Conservation (phyloP, 1,140 invertebrate species). For the Hyposmocoma kahamanoa region DNA sequence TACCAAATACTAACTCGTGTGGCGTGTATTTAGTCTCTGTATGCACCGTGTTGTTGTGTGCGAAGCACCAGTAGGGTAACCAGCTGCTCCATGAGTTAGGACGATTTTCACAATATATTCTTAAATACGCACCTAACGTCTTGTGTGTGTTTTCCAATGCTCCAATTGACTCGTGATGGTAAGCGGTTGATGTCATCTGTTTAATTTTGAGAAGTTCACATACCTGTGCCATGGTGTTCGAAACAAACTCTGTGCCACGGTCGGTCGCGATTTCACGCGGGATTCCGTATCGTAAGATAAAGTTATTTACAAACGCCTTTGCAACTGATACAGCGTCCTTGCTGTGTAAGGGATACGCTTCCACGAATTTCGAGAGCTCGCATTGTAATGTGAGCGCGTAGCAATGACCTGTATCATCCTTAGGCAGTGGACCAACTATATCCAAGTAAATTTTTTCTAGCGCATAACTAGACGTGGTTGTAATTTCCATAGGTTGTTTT, state of each 20-base stretch:
- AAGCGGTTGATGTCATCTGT: constrained; percentile 6
- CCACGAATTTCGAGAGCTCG: constrained; percentile 5
- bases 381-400: constrained; percentile 6
- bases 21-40: neutral
- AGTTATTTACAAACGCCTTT: constrained; percentile 1
- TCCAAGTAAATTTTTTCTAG: constrained; percentile 3
- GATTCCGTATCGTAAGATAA: constrained; percentile 3
- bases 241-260: constrained; percentile 3
- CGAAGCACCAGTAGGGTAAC: constrained; percentile 3
- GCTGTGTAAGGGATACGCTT: constrained; percentile 4
- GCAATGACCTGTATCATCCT: neutral
- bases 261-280: constrained; percentile 5
- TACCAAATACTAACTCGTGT: neutral
- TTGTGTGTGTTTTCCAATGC: constrained; percentile 6
- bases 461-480: neutral
- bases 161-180: constrained; percentile 2
- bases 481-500: neutral
- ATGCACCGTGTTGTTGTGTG: constrained; percentile 2
- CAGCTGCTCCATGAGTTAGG: constrained; percentile 1
- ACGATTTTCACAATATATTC: constrained; percentile 1
- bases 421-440: constrained; percentile 1
- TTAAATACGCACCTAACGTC: constrained; percentile 1
- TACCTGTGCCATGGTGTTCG: neutral
- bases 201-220: constrained; percentile 7
- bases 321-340: neutral